Evolutionary conservation across 2,113 vertebrate genomes (phyloP).

Genomic region (Chionomys nivalis): DNA sequence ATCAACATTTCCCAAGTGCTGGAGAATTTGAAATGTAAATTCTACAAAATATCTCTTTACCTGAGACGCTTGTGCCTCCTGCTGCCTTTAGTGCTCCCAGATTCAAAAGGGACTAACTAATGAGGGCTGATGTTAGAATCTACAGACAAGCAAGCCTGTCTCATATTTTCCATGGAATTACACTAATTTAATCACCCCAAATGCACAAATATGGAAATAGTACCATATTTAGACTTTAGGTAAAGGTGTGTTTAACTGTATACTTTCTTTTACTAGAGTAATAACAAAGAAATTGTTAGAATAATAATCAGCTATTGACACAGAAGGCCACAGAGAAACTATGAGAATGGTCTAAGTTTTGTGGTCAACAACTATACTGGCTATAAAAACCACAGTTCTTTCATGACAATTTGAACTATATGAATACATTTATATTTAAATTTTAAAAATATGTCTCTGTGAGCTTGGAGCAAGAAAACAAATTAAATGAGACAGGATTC

Average conservation of each 20-base stretch:
- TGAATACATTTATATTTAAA: constrained; percentile 19
- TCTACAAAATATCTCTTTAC: neutral
- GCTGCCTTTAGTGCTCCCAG: neutral
- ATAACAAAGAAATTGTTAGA: neutral
- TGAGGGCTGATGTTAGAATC: neutral
- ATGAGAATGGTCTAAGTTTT: rapidly evolving
- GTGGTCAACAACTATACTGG: neutral
- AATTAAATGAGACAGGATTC: neutral
- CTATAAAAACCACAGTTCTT: neutral
- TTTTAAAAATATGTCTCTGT: neutral
- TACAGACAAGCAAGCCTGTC: neutral
- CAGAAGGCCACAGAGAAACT: neutral
- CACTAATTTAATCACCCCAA: neutral
- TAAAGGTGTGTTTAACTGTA: neutral
- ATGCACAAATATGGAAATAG: neutral
- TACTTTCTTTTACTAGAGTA: neutral
- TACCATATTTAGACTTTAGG: neutral
- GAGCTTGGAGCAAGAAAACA: neutral
- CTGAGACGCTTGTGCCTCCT: neutral
- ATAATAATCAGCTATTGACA: neutral
- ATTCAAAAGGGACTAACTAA: neutral
- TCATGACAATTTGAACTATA: neutral
- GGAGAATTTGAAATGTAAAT: neutral
- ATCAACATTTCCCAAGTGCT: neutral
- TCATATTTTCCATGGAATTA: neutral